Evolutionary conservation across 1,140 invertebrate genomes (phyloP).

Genomic region (Aleiodes sp.): DNA sequence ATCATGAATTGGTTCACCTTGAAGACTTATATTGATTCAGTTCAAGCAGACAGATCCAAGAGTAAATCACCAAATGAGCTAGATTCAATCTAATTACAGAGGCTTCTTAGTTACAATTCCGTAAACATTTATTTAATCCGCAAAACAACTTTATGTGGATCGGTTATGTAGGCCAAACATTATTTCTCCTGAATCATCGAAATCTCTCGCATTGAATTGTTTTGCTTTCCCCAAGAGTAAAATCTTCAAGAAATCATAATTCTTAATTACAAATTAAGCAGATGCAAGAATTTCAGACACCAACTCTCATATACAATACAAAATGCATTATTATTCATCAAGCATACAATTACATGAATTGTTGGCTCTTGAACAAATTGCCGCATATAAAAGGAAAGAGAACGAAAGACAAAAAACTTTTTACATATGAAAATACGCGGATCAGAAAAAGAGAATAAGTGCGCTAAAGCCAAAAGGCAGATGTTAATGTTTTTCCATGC

Average conservation of each 20-base stretch:
- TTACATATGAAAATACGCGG: neutral
- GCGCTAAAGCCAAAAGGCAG: conserved; percentile 13
- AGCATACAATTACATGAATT: conserved; percentile 46
- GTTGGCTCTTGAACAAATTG: conserved; percentile 28
- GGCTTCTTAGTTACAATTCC: no score
- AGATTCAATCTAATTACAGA: no score
- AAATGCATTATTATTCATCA: conserved; percentile 41
- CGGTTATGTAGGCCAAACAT: no score
- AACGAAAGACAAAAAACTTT: neutral
- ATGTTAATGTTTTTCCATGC: conserved; percentile 10
- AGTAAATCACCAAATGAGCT: no score
- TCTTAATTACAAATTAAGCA: conserved; percentile 4
- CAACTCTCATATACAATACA: neutral
- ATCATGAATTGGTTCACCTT: neutral
- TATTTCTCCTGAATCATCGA: no score
- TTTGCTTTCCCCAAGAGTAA: no score
- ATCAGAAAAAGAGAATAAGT: neutral
- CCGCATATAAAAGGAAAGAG: neutral
- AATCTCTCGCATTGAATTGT: no score
- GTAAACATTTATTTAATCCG: no score
- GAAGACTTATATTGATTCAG: neutral
- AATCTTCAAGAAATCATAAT: no score
- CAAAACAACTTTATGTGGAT: no score
- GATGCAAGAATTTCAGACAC: neutral
- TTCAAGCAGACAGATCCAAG: no score